These are phyloP conservation scores for Limenitis camilla DNA, from an alignment of 2,888 invertebrate species.

Conservation along the genomic window DNA sequence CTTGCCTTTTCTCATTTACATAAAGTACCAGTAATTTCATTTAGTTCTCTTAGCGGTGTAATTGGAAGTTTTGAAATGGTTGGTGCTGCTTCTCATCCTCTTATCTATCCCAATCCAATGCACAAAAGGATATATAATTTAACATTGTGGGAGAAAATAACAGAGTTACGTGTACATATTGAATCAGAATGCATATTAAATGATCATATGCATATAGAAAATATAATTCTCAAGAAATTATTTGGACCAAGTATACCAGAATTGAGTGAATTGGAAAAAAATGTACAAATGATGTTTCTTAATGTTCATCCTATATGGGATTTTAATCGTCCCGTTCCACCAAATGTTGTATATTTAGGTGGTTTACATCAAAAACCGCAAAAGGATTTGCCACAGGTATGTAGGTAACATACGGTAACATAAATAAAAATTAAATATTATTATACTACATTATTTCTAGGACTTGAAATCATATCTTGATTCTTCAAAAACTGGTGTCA, in stretches of 20 bases:
- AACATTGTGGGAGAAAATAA: conserved; percentile 26
- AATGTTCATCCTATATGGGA: conserved; percentile 50
- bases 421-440: background rate
- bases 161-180: conserved; percentile 22
- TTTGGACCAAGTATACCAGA: conserved; percentile 32
- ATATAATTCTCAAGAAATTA: conserved; percentile 21
- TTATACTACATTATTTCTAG: conserved; percentile 29
- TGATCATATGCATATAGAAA: conserved; percentile 8
- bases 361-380: conserved; percentile 45
- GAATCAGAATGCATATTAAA: conserved; percentile 9
- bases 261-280: conserved; percentile 30
- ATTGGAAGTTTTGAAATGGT: conserved; percentile 24
- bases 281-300: conserved; percentile 48
- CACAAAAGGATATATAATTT: conserved; percentile 28
- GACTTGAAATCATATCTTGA: conserved; percentile 48
- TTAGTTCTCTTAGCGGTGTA: conserved; percentile 37
- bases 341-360: conserved; percentile 48
- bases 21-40: conserved; percentile 40
- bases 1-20: conserved; percentile 36
- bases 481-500: conserved; percentile 48
- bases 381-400: conserved; percentile 46
- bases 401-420: background rate
- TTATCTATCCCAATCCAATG: conserved; percentile 27
- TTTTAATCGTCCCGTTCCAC: conserved; percentile 45
- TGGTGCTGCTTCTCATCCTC: conserved; percentile 34